Percentiles rank a stretch among this genome's conserved stretches.
These are phyloP conservation scores for Trachurus trachurus DNA, from an alignment of 2,797 vertebrate species.

Conservation along the genomic window DNA sequence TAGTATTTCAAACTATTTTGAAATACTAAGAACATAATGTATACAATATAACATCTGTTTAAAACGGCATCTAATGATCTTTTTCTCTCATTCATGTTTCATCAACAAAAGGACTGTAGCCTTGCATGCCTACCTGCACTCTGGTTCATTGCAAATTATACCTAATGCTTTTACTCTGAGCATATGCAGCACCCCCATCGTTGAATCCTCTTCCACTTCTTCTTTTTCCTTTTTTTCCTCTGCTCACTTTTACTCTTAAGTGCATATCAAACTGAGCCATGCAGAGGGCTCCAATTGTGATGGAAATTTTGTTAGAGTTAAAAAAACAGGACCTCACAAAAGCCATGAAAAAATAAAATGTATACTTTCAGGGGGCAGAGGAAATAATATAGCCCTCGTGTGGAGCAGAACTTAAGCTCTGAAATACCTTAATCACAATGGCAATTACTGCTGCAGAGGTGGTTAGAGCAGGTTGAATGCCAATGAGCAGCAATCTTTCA, in stretches of 20 bases:
- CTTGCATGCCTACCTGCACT: constrained; percentile 26
- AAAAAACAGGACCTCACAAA: constrained; percentile 41
- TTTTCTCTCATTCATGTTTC: background rate
- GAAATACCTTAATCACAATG: constrained; percentile 30
- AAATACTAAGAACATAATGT: too few species aligned
- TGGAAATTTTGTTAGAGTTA: constrained; percentile 43
- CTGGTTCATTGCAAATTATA: constrained; percentile 31
- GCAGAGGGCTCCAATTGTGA: constrained; percentile 39
- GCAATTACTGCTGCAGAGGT: constrained; percentile 30
- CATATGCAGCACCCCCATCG: constrained; percentile 6
- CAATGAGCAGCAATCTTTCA: constrained; percentile 27
- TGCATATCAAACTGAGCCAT: constrained; percentile 61
- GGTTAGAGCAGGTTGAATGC: constrained; percentile 46
- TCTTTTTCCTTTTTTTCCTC: constrained; percentile 24
- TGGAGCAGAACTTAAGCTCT: constrained; percentile 28
- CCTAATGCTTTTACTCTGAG: constrained; percentile 28
- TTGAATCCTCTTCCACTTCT: constrained; percentile 10
- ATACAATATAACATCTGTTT: too few species aligned
- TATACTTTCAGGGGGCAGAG: background rate
- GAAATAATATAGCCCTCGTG: constrained; percentile 28
- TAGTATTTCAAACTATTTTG: too few species aligned
- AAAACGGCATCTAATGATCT: too few species aligned
- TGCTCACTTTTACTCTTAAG: constrained; percentile 52
- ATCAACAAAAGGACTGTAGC: constrained; percentile 11
- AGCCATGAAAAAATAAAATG: constrained; percentile 23